A percentile compares a stretch with the other conserved stretches of the same genome.
These are phyloP conservation scores for Drosophila formosana DNA, from an alignment of 2,888 invertebrate species.

Conservation along the genomic window DNA sequence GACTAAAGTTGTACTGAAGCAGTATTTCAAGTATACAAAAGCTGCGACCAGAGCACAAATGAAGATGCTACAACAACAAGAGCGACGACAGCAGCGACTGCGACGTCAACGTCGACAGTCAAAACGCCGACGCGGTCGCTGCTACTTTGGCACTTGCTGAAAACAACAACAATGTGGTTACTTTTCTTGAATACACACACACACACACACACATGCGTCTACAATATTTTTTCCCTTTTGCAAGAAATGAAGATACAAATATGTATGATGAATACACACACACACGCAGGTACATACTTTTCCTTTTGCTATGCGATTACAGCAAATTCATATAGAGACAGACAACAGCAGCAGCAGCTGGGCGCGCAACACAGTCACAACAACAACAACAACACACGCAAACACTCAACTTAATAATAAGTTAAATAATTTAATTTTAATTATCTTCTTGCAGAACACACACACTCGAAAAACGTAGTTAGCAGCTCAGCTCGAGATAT, in stretches of 20 bases:
- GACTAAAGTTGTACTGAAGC: constrained; percentile 75
- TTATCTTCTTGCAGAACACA: constrained; percentile 74
- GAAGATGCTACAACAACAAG: constrained; percentile 61
- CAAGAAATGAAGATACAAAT: constrained; percentile 50
- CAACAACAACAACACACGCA: constrained; percentile 33
- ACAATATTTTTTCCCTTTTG: constrained; percentile 62
- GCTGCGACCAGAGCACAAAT: constrained; percentile 58
- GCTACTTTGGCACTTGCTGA: constrained; percentile 64
- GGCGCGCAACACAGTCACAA: constrained; percentile 39
- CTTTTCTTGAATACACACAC: constrained; percentile 77
- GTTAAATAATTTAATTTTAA: constrained; percentile 76
- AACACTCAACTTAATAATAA: constrained; percentile 74
- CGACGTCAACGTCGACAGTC: constrained; percentile 17
- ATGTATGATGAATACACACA: constrained; percentile 33
- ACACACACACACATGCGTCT: constrained; percentile 23
- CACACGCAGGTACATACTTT: constrained; percentile 64
- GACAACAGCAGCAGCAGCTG: constrained; percentile 36
- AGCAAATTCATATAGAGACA: constrained; percentile 41
- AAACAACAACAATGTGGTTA: constrained; percentile 47
- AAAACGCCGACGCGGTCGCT: constrained; percentile 41
- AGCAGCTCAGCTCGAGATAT: constrained; percentile 52
- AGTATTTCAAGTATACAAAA: constrained; percentile 80
- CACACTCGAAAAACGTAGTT: constrained; percentile 74
- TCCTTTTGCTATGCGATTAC: constrained; percentile 58
- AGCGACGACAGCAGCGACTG: constrained; percentile 22